Conservation (phyloP, 2,888 invertebrate genomes). For the Antheraea yamamai region DNA sequence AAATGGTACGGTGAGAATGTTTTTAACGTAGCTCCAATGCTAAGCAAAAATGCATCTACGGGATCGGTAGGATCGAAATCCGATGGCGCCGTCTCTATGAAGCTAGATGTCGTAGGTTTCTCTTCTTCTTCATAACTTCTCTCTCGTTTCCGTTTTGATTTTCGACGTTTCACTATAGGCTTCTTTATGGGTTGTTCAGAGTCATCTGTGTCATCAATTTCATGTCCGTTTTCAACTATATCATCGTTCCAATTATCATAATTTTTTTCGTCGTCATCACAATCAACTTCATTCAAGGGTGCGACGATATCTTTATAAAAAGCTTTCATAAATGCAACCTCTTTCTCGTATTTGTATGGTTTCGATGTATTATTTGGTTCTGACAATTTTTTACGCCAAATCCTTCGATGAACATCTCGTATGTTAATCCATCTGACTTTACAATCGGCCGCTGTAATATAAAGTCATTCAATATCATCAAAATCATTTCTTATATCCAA, state of each 20-base stretch:
- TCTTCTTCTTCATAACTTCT: conserved; percentile 29
- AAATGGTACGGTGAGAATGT: conserved; percentile 72
- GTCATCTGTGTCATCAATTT: conserved; percentile 39
- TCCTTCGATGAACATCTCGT: conserved; percentile 69
- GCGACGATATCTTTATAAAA: conserved; percentile 62
- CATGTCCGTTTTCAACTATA: conserved; percentile 24
- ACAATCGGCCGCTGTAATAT: conserved; percentile 66
- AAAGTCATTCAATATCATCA: neutral
- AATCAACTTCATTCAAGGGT: conserved; percentile 39
- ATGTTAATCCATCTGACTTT: conserved; percentile 76
- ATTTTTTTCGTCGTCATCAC: conserved; percentile 42
- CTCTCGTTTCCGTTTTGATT: conserved; percentile 27
- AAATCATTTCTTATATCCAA: neutral
- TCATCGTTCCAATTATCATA: conserved; percentile 39
- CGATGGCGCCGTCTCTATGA: conserved; percentile 39
- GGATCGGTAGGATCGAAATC: conserved; percentile 65
- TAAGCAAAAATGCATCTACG: conserved; percentile 68
- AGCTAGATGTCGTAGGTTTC: conserved; percentile 39
- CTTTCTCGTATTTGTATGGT: conserved; percentile 66
- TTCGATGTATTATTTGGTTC: conserved; percentile 36
- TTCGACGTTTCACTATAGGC: conserved; percentile 30
- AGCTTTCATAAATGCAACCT: conserved; percentile 62
- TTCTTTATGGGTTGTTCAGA: conserved; percentile 44
- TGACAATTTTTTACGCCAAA: conserved; percentile 49
- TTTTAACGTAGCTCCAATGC: conserved; percentile 69